A percentile compares a stretch with the other conserved stretches of the same genome.
phyloP scores from a whole-genome alignment of 1,140 invertebrate genomes.

The Cydia fagiglandana region DNA sequence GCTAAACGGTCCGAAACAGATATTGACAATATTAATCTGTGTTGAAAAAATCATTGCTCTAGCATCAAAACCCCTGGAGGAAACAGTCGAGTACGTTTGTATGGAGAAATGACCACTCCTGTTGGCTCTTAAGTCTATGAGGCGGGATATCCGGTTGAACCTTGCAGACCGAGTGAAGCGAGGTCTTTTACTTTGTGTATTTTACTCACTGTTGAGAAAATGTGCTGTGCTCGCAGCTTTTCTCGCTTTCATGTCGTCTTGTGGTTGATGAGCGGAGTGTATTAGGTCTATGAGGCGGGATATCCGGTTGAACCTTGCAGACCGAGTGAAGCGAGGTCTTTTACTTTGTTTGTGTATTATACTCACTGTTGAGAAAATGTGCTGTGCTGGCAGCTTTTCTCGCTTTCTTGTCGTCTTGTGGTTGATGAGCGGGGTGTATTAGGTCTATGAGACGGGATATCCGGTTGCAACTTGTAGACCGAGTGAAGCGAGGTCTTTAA shows the following conservation, averaged over 20 bases:
- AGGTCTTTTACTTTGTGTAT: too few species aligned
- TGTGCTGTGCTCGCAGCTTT: conserved; percentile 33
- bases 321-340: too few species aligned
- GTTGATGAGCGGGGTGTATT: conserved; percentile 72
- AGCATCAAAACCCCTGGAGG: too few species aligned
- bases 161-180: too few species aligned
- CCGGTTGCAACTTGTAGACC: conserved; percentile 65
- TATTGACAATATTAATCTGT: too few species aligned
- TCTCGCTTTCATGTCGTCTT: conserved; percentile 65
- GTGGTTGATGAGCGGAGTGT: conserved; percentile 49
- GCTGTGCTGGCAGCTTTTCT: conserved; percentile 62
- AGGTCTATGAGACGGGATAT: conserved; percentile 89
- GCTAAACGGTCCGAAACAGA: too few species aligned
- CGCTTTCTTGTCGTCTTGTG: conserved; percentile 65
- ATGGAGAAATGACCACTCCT: too few species aligned
- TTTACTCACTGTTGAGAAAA: too few species aligned
- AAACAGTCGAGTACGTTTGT: too few species aligned
- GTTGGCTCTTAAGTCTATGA: conserved; percentile 89
- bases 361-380: conserved; percentile 55
- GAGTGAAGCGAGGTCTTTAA: too few species aligned
- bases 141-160: conserved; percentile 83
- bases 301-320: conserved; percentile 78
- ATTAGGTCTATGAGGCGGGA: conserved; percentile 89
- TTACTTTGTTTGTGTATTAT: neutral
- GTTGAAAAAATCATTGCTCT: too few species aligned